Conservation (phyloP, 2,888 invertebrate species). For the Cepaea hortensis region DNA sequence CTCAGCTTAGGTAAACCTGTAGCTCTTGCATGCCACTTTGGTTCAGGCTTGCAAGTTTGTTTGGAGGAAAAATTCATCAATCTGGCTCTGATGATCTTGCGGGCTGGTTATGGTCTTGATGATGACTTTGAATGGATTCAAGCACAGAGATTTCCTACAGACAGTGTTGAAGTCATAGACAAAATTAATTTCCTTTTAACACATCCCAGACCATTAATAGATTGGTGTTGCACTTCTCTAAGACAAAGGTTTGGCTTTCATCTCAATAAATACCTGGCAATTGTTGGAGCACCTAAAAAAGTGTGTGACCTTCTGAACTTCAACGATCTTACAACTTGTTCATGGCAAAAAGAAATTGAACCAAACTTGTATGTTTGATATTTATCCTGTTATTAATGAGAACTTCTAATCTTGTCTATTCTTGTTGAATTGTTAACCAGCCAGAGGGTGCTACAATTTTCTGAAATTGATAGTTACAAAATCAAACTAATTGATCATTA, state of each 20-base stretch:
- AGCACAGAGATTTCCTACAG: slow-evolving; percentile 44
- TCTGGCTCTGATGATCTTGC: slow-evolving; percentile 46
- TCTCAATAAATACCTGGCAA: slow-evolving; percentile 25
- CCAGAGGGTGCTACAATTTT: too few relatives aligned
- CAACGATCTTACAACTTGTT: slow-evolving; percentile 31
- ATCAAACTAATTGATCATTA: too few relatives aligned
- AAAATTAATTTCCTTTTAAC: slow-evolving; percentile 33
- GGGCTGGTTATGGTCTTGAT: slow-evolving; percentile 49
- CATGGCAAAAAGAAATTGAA: slow-evolving; percentile 34
- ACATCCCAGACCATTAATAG: slow-evolving; percentile 46
- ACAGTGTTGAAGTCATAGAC: slow-evolving; percentile 43
- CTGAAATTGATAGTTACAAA: too few relatives aligned
- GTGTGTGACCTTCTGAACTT: slow-evolving; percentile 37
- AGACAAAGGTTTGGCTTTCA: slow-evolving; percentile 36
- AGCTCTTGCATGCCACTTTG: slow-evolving; percentile 51
- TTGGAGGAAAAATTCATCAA: slow-evolving; percentile 46
- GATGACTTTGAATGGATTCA: slow-evolving; percentile 53
- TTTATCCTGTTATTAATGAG: too few relatives aligned
- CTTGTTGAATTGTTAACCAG: too few relatives aligned
- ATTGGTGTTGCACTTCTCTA: slow-evolving; percentile 40
- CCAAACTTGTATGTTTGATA: background rate
- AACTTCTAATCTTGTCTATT: too few relatives aligned
- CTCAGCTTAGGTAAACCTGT: slow-evolving; percentile 47
- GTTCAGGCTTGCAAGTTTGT: slow-evolving; percentile 50
- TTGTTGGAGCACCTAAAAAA: slow-evolving; percentile 36